These are phyloP conservation scores for Tolmerus cingulatus DNA, from an alignment of 2,888 invertebrate genomes.

Conservation along the genomic window DNA sequence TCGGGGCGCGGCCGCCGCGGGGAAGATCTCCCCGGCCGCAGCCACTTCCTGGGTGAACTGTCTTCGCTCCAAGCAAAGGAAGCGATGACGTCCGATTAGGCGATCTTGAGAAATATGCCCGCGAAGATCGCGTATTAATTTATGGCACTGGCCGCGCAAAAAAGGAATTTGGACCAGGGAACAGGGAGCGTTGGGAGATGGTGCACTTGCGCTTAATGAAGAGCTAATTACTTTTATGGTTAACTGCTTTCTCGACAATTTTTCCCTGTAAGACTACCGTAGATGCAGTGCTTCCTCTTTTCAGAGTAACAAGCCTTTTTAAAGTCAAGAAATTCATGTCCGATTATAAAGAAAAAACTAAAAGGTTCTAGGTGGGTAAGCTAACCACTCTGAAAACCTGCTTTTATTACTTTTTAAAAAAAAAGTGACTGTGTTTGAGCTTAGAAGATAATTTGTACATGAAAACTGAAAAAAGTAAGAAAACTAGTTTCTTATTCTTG, in stretches of 20 bases:
- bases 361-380: not conserved
- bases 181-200: not conserved
- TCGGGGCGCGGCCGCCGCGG: not conserved
- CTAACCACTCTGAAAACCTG: not conserved
- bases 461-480: no score
- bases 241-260: not conserved
- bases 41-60: not conserved
- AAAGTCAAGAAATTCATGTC: not conserved
- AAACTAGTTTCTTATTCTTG: no score
- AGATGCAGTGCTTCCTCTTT: not conserved
- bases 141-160: not conserved
- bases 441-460: no score
- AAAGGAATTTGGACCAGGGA: not conserved
- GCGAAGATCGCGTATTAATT: not conserved
- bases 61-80: not conserved
- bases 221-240: not conserved
- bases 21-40: not conserved
- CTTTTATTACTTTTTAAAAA: not conserved
- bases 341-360: not conserved
- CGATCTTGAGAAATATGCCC: not conserved
- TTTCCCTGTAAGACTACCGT: not conserved
- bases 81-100: not conserved
- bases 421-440: no score
- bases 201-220: not conserved
- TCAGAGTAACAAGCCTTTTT: not conserved